Evolutionary conservation across 2,888 invertebrate genomes (phyloP), one percentile per base, ranked within the genome.

Genomic region (Suillia variegata): DNA sequence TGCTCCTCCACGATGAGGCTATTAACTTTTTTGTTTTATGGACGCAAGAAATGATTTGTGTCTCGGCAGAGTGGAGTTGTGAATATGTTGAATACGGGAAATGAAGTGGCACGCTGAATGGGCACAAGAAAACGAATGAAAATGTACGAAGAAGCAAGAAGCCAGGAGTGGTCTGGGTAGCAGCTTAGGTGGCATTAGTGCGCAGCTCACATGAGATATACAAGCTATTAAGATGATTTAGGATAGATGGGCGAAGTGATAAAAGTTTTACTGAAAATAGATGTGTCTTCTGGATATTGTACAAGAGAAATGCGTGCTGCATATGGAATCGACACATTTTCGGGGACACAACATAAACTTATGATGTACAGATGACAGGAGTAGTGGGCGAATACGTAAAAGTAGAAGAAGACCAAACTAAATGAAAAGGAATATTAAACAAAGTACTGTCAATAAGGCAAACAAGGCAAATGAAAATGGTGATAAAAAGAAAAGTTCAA

Each of bases 1-100:
- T n/a, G n/a, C n/a, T n/a, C n/a, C n/a, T n/a, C 31, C 6, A 31
- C 38, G 17, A 62, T 62, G 62, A 69, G 62, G 64, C 74, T 68
- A 71, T 74, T 71, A 74, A 70, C 64, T 71, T 73, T n/a, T n/a
- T 72, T 70, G 74, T 71, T 74, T 71, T 72, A 71, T 72, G 70
- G 60, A 18, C 60, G 54, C 20, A 21, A 26, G 45, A 61, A 65
- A 67, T 74, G 70, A 72, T 71, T 69, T 72, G 75, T 64, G 58
- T 17, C 15, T 34, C 57, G 52, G 64, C 62, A 13, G 38, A 38
- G 38, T 8, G 58, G 58, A 64, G 56, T 63, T 57, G 60, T 62
- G 24, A 54, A 38, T 33, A 38, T 21, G 54, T 54, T 17, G 45
- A n/a, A 12, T n/a, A 54, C 3, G 38, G 38, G 26, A 26, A 26